Evolutionary conservation across 2,113 vertebrate species (phyloP), one percentile per base, ranked within the genome.

Genomic region (Tiliqua scincoides): DNA sequence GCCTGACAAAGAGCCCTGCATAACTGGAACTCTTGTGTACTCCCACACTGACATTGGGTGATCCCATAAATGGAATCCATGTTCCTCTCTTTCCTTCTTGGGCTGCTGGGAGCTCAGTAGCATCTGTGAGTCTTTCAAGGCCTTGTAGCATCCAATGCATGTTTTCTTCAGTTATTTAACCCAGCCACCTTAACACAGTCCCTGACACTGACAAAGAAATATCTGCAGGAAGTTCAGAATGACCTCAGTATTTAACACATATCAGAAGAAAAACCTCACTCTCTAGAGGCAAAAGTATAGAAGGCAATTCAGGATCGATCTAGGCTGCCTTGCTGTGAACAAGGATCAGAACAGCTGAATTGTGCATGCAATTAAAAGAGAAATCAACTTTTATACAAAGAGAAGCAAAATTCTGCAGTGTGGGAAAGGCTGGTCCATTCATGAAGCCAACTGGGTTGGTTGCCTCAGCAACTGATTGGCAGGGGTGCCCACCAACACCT

Each of bases 181-280:
- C 32, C 37, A 25, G 67, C 32, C 81, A 83, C 43, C 23, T 37
- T n/a, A 65, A 48, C 37, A 20, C 6, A 71, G 61, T 18, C 61
- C 40, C 83, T 76, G 61, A 67, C 61, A 75, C 65, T 48, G 54
- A 37, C 67, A 61, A 30, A 84, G 83, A 84, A 67, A 76, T 77
- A 84, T 84, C 67, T 76, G 10, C 27, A 84, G 73, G 25, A 52
- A 76, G 43, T 52, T 76, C 54, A 84, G 73, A 48, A 17, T 35
- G 62, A 32, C 73, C 83, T 76, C 14, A 9, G 40, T 20, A 25
- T 48, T 75, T 54, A 77, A 67, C 35, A 54, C 35, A 67, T 72
- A 17, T 59, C n/a, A 20, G 59, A 37, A 9, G 18, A 67, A 65
- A 17, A 57, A 9, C 4, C 14, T 12, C 15, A 3, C 4, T 67